Percentiles rank a stretch among this genome's conserved stretches.
These are phyloP conservation scores for Drosophila ustulata DNA, from an alignment of 2,888 invertebrate species.

Conservation along the genomic window DNA sequence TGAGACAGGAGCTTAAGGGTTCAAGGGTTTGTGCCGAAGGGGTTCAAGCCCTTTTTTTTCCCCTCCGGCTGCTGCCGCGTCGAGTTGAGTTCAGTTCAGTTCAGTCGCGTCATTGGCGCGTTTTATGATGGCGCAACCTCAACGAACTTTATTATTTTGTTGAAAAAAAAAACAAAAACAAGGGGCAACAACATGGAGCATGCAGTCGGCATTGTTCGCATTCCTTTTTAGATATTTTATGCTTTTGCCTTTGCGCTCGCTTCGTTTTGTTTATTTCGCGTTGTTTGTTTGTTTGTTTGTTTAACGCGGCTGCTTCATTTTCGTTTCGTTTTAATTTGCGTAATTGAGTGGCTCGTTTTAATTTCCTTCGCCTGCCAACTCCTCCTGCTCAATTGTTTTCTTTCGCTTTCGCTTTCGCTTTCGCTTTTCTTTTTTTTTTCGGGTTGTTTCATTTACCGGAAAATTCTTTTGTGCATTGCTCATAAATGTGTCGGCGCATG, in stretches of 20 bases:
- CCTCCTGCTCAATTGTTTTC: background rate
- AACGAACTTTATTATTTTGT: conserved; percentile 71
- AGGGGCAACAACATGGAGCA: conserved; percentile 26
- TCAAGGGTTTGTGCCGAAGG: conserved; percentile 2
- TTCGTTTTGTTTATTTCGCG: conserved; percentile 25
- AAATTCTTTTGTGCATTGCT: conserved; percentile 35
- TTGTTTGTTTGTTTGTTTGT: conserved; percentile 53
- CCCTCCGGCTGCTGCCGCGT: conserved; percentile 8
- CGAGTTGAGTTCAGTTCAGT: conserved; percentile 44
- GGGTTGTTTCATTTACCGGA: conserved; percentile 15
- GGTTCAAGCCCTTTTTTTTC: conserved; percentile 1
- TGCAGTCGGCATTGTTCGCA: conserved; percentile 48
- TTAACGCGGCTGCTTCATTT: conserved; percentile 67
- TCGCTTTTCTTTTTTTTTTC: conserved; percentile 6
- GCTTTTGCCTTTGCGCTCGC: conserved; percentile 9
- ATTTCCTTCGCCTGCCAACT: conserved; percentile 47
- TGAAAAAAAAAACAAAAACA: conserved; percentile 2
- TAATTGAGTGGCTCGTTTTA: conserved; percentile 79
- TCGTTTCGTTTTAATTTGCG: conserved; percentile 79
- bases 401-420: conserved; percentile 4
- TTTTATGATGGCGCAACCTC: conserved; percentile 69
- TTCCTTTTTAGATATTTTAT: conserved; percentile 38
- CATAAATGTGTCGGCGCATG: conserved; percentile 51
- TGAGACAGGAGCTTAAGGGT: conserved; percentile 17
- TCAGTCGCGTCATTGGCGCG: conserved; percentile 74